These are phyloP conservation scores for Petrolisthes manimaculis DNA, from an alignment of 2,888 invertebrate genomes.

Conservation along the genomic window DNA sequence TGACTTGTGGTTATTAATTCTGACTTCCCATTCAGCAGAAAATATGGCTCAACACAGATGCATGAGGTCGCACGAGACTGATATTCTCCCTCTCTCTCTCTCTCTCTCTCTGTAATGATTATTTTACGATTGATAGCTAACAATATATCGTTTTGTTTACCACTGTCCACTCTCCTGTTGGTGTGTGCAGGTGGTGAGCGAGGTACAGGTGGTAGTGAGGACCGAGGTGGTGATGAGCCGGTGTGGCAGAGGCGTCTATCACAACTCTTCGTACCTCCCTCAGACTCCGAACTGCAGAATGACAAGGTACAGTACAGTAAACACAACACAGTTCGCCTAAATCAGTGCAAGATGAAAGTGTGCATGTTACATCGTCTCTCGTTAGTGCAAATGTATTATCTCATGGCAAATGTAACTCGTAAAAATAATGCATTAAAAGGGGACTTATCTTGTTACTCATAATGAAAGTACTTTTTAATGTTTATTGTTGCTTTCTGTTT, in stretches of 20 bases:
- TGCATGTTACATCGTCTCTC: too few relatives aligned
- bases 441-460: too few relatives aligned
- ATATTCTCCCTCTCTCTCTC: constrained; percentile 16
- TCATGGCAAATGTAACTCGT: too few relatives aligned
- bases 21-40: neutral
- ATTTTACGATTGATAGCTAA: neutral
- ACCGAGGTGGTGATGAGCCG: constrained; percentile 15
- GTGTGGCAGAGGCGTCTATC: constrained; percentile 49
- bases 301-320: constrained; percentile 26
- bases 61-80: neutral
- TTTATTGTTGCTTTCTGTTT: too few relatives aligned
- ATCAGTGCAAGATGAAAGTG: too few relatives aligned
- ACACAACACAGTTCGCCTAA: neutral
- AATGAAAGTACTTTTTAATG: too few relatives aligned
- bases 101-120: too few relatives aligned
- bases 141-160: neutral
- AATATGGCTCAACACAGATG: neutral
- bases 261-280: constrained; percentile 45
- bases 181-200: neutral
- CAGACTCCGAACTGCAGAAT: constrained; percentile 30
- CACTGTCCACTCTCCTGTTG: too few relatives aligned
- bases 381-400: too few relatives aligned
- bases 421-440: too few relatives aligned
- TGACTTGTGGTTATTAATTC: neutral
- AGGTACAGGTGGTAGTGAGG: neutral